These are phyloP conservation scores for Harpagoxenus sublaevis DNA, from an alignment of 2,888 invertebrate genomes.

Conservation along the genomic window DNA sequence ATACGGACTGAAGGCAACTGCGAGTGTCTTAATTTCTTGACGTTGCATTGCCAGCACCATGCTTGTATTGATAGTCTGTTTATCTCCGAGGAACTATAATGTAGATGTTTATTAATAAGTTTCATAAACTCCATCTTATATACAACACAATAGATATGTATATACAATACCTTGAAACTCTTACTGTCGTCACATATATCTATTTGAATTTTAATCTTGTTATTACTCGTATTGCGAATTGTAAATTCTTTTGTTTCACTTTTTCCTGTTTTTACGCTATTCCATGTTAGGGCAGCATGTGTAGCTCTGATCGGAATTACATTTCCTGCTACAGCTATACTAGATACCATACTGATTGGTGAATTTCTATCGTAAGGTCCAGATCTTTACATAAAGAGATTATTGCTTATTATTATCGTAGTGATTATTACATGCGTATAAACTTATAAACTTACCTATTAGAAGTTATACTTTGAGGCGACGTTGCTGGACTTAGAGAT, in stretches of 20 bases:
- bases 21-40: conserved; percentile 88
- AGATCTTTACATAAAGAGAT: conserved; percentile 72
- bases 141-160: not conserved
- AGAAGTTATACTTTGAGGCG: conserved; percentile 80
- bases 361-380: conserved; percentile 82
- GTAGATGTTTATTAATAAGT: not conserved
- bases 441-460: conserved; percentile 76
- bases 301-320: conserved; percentile 88
- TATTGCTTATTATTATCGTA: not conserved
- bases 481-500: conserved; percentile 79
- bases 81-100: conserved; percentile 81
- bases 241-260: conserved; percentile 87
- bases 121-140: not conserved
- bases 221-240: conserved; percentile 88
- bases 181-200: conserved; percentile 84
- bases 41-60: conserved; percentile 87
- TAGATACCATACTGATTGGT: conserved; percentile 81
- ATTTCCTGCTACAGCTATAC: conserved; percentile 78
- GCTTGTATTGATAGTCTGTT: conserved; percentile 77
- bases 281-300: conserved; percentile 88
- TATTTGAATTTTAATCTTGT: conserved; percentile 88
- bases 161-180: conserved; percentile 84
- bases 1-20: conserved; percentile 88
- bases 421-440: not conserved
- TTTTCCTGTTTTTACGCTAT: conserved; percentile 88